Base-by-base conservation (phyloP, 2,888 invertebrate species). In the Tolmerus cingulatus region DNA sequence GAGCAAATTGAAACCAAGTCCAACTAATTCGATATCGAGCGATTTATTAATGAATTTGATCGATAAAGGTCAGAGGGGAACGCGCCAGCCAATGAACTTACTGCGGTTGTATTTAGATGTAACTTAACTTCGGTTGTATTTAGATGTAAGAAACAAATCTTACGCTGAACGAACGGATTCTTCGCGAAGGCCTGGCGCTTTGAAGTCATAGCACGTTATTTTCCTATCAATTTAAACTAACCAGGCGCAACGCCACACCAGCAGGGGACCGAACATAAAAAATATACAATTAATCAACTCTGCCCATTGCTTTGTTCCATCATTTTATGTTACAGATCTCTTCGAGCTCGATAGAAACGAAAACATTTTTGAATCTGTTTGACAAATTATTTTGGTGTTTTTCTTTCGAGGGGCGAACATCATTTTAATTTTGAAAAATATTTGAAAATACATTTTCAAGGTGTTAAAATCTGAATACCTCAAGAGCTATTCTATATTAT, bases 1-100 rank as follows among this genome's bases (percentile, higher is more conserved):
- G 37, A 27, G 4, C 14, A 40, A 37, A 82, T 82, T 46, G 40
- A 37, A 81, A 55, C 3, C 7, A 34, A 27, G 9, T 8, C 55
- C n/a, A n/a, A n/a, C n/a, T 3, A 46, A 34, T 57, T 57, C 19
- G 82, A 37, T 51, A 57, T 82, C 14, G 37, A 85, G 27, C 76
- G 74, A 19, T 43, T 74, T 74, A 27, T 46, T 74, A 40, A 40
- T 14, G 46, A 74, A 85, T 85, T 85, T 85, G 46, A 85, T 85
- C 85, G 74, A 85, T 85, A 74, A 43, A 51, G 43, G 85, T 74
- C 19, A 51, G 7, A 74, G 74, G 74, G 46, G 74, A 74, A 43
- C 5, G 16, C 43, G 85, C 46, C 43, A 46, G 85, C 46, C 74
- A 85, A 74, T 85, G 85, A 82, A 82, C 82, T 82, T 57, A 55